Conservation (phyloP, 2,888 invertebrate species). For the Thereva unica region DNA sequence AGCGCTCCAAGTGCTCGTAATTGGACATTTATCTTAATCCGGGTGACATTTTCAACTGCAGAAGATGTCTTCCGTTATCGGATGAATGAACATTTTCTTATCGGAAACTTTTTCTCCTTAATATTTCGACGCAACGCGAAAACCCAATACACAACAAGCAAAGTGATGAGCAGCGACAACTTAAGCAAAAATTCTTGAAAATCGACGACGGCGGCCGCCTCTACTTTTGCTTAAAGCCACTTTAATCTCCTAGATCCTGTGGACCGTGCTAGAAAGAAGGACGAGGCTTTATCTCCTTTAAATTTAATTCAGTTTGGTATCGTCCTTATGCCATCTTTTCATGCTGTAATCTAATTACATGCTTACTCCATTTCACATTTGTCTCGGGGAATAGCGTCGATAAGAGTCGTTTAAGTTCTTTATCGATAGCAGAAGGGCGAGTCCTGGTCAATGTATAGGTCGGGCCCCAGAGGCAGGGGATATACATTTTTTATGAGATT, state of each 20-base stretch:
- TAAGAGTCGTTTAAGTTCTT: slow-evolving; percentile 13
- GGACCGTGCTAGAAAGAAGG: no score
- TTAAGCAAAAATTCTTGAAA: no score
- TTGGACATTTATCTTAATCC: slow-evolving; percentile 34
- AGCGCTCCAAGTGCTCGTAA: slow-evolving; percentile 23
- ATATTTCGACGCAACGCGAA: slow-evolving; percentile 20
- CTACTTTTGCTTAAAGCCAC: no score
- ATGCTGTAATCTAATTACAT: slow-evolving; percentile 20
- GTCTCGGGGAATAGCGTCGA: slow-evolving; percentile 12
- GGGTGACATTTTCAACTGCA: slow-evolving; percentile 22
- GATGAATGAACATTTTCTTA: slow-evolving; percentile 18
- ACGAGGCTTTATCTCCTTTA: slow-evolving; percentile 4
- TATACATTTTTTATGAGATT: slow-evolving; percentile 22
- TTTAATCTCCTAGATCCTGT: no score
- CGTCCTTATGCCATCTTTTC: not conserved
- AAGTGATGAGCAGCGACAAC: no score
- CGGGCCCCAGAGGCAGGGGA: not conserved
- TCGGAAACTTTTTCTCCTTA: slow-evolving; percentile 12
- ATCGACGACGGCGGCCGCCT: no score
- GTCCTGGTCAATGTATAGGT: slow-evolving; percentile 11
- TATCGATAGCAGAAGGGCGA: slow-evolving; percentile 2
- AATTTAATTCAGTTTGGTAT: slow-evolving; percentile 19
- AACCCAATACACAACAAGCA: no score
- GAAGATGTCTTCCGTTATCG: slow-evolving; percentile 17
- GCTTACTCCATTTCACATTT: slow-evolving; percentile 26